Conservation (phyloP, 2,888 invertebrate genomes). For the Camponotus fellah region DNA sequence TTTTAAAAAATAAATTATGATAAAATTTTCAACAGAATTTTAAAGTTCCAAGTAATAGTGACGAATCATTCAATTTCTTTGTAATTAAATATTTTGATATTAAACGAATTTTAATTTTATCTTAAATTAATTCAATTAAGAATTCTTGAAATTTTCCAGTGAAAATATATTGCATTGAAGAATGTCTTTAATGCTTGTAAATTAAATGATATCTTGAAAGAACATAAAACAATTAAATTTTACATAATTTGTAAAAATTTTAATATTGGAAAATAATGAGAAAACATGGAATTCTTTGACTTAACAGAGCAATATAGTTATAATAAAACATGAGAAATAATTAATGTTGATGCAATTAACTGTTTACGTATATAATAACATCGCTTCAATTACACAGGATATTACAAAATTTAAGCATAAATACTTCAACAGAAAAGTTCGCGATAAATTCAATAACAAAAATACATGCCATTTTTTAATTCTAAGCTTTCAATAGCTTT, state of each 20-base stretch:
- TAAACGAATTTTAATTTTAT: neutral
- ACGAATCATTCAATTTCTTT: neutral
- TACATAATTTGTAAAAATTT: constrained; percentile 15
- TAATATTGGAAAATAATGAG: neutral
- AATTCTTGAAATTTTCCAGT: neutral
- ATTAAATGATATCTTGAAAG: neutral
- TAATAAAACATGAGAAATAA: constrained; percentile 14
- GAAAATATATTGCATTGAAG: neutral
- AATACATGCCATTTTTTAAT: neutral
- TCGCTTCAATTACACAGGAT: constrained; percentile 27
- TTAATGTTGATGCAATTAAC: constrained; percentile 37
- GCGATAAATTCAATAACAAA: neutral
- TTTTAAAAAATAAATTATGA: neutral
- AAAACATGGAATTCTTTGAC: neutral
- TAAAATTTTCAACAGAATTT: neutral
- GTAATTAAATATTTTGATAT: neutral
- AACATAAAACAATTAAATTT: constrained; percentile 14
- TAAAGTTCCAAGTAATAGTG: neutral
- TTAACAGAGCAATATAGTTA: neutral
- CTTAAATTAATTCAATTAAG: neutral
- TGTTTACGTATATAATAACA: constrained; percentile 7
- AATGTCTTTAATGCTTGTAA: constrained; percentile 15
- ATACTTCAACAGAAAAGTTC: neutral
- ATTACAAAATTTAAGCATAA: constrained; percentile 18
- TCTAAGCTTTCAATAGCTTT: neutral